A percentile compares a stretch with the other conserved stretches of the same genome.
Conservation (phyloP, 2,888 invertebrate genomes). For the Drosophila phalerata region DNA sequence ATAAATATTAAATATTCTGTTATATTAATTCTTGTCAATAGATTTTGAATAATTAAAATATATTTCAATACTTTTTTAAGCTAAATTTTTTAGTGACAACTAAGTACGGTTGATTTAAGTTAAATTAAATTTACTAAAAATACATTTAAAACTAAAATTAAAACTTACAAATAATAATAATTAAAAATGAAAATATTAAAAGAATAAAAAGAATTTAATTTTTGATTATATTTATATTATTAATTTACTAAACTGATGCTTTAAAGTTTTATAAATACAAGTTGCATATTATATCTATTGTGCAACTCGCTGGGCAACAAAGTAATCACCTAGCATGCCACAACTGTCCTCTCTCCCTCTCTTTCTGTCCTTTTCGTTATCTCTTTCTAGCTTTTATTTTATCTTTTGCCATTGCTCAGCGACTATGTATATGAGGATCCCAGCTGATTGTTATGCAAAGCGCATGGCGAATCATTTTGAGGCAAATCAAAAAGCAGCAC, state of each 20-base stretch:
- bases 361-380: neutral
- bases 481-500: constrained; percentile 60
- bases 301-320: constrained; percentile 40
- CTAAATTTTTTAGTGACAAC: too few relatives aligned
- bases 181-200: too few relatives aligned
- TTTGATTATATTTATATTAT: too few relatives aligned
- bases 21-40: too few relatives aligned
- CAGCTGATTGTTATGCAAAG: constrained; percentile 75
- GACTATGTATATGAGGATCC: constrained; percentile 45
- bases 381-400: constrained; percentile 1
- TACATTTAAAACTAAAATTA: too few relatives aligned
- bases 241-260: too few relatives aligned
- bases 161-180: too few relatives aligned
- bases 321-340: constrained; percentile 51
- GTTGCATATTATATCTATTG: constrained; percentile 34
- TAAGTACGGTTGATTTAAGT: too few relatives aligned
- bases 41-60: neutral
- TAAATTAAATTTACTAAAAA: too few relatives aligned
- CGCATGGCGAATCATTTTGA: constrained; percentile 68
- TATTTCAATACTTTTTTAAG: neutral
- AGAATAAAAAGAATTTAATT: too few relatives aligned
- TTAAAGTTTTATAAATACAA: too few relatives aligned
- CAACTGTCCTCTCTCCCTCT: constrained; percentile 5
- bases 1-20: too few relatives aligned
- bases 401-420: constrained; percentile 20